Percentiles rank a stretch among this genome's conserved stretches.
phyloP scores from a whole-genome alignment of 2,888 invertebrate genomes.

The Machimus atricapillus region DNA sequence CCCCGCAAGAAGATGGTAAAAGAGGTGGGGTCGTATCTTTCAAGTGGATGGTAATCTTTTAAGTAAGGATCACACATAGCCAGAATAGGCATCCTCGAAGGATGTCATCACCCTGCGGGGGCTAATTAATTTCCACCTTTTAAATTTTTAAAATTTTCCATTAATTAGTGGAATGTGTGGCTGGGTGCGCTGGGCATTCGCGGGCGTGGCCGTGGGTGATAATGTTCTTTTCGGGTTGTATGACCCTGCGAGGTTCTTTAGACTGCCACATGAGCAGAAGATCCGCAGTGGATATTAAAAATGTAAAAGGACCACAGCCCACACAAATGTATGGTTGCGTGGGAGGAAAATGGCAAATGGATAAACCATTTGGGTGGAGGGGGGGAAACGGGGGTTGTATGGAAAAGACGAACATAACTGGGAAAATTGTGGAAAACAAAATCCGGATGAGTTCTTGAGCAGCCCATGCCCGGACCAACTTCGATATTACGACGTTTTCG shows the following conservation, averaged over 20 bases:
- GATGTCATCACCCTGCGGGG: not conserved
- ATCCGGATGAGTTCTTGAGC: not conserved
- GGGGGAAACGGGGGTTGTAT: not conserved
- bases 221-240: not conserved
- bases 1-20: not conserved
- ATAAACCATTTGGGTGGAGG: not conserved
- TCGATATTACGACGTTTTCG: conserved; percentile 8
- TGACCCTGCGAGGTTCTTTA: not conserved
- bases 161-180: not conserved
- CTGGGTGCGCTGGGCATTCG: not conserved
- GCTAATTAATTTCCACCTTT: not conserved
- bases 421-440: conserved; percentile 21
- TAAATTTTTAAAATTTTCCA: not conserved
- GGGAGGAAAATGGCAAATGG: not conserved
- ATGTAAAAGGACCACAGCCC: not conserved
- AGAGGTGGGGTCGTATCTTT: not conserved
- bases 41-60: not conserved
- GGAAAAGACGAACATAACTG: not conserved
- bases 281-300: conserved; percentile 9
- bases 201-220: not conserved
- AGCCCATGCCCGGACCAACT: not conserved
- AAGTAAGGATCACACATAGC: not conserved
- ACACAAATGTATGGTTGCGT: not conserved
- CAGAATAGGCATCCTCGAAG: not conserved
- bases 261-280: not conserved